phyloP scores from a whole-genome alignment of 2,113 vertebrate species.

The Actinemys pallida region DNA sequence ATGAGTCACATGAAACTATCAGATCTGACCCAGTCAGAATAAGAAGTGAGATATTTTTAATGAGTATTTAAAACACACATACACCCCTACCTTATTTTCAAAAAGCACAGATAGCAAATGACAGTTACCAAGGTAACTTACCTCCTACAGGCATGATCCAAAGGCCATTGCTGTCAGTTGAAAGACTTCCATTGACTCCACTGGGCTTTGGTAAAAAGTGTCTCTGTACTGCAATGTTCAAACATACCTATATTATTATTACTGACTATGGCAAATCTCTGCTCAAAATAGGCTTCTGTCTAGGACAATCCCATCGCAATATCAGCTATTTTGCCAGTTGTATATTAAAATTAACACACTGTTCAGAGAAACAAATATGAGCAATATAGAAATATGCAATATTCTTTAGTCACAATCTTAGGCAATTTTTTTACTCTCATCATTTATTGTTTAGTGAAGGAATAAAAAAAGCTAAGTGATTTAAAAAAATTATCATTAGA shows the following conservation, averaged over 20 bases:
- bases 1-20: not conserved
- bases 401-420: not conserved
- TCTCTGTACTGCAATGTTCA: not conserved
- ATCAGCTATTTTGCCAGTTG: not conserved
- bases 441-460: not conserved
- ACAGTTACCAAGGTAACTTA: conserved; percentile 1
- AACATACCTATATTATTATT: not conserved
- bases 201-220: not conserved
- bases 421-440: not conserved
- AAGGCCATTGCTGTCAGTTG: not conserved
- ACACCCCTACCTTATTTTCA: not conserved
- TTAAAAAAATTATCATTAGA: not conserved
- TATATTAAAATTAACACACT: not conserved
- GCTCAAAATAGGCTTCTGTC: not conserved
- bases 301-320: not conserved
- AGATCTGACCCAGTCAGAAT: not conserved
- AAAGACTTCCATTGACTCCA: not conserved
- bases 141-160: not conserved
- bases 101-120: not conserved
- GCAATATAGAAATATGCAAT: not conserved
- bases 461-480: not conserved
- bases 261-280: not conserved
- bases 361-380: not conserved
- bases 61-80: not conserved
- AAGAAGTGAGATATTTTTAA: not conserved